Evolutionary conservation across 2,113 vertebrate genomes (phyloP).

Genomic region (Spheniscus mendiculus): DNA sequence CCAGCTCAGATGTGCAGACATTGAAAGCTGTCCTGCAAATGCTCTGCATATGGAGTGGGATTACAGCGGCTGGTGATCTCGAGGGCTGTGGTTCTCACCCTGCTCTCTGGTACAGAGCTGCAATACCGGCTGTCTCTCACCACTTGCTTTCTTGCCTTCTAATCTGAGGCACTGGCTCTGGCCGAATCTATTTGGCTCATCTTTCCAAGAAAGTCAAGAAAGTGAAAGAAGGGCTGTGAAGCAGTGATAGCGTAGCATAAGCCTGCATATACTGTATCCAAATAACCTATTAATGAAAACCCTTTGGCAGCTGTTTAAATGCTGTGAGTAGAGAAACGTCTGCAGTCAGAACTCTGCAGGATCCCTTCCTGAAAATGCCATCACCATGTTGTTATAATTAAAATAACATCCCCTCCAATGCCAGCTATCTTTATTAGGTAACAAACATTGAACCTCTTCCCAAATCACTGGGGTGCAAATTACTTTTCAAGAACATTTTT

Average conservation of each 20-base stretch:
- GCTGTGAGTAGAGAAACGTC: constrained; percentile 25
- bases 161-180: not conserved
- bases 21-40: not conserved
- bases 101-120: not conserved
- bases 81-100: not conserved
- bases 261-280: constrained; percentile 6
- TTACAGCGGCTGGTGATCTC: not conserved
- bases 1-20: not conserved
- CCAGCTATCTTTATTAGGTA: constrained; percentile 41
- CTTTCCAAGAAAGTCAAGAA: not conserved
- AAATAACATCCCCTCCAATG: constrained; percentile 50
- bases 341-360: constrained; percentile 43
- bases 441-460: constrained; percentile 52
- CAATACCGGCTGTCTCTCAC: not conserved
- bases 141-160: not conserved
- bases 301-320: constrained; percentile 55
- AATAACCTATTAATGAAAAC: constrained; percentile 42
- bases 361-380: constrained; percentile 55
- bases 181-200: not conserved
- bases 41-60: not conserved
- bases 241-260: constrained; percentile 17
- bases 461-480: constrained; percentile 52
- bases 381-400: constrained; percentile 42
- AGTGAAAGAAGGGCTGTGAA: constrained; percentile 26
- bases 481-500: constrained; percentile 33